Conservation (phyloP, 2,888 invertebrate genomes). For the Diarsia rubi region DNA sequence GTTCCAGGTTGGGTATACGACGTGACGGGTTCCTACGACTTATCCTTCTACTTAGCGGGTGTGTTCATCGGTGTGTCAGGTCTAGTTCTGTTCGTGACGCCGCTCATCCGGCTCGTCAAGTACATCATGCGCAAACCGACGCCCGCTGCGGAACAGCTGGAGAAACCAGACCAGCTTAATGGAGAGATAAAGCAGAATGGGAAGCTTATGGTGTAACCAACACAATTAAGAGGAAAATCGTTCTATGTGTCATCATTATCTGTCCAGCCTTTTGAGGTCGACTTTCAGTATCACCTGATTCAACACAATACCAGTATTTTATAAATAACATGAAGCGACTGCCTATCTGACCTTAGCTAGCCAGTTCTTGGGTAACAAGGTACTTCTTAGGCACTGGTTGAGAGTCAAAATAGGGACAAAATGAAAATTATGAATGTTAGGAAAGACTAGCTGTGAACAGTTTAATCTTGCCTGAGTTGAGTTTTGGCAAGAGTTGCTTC, state of each 20-base stretch:
- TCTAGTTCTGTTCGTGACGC: conserved; percentile 88
- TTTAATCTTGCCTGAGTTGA: background rate
- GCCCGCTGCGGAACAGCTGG: fast-evolving
- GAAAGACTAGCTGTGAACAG: background rate
- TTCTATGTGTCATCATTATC: background rate
- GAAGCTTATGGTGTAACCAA: conserved; percentile 62
- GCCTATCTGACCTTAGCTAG: background rate
- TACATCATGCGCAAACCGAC: conserved; percentile 37
- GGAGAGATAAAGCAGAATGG: conserved; percentile 75
- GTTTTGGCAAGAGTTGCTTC: background rate
- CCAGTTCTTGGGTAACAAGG: background rate
- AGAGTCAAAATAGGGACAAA: background rate
- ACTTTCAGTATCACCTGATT: background rate
- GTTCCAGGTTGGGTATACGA: conserved; percentile 95
- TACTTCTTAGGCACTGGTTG: background rate
- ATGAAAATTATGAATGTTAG: background rate
- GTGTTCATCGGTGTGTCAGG: conserved; percentile 95
- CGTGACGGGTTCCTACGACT: conserved; percentile 94
- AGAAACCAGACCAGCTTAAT: conserved; percentile 52
- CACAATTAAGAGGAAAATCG: background rate
- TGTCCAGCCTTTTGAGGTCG: background rate
- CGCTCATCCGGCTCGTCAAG: conserved; percentile 68
- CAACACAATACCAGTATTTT: conserved; percentile 2
- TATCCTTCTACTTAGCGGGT: conserved; percentile 95
- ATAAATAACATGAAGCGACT: background rate